Evolutionary conservation across 2,113 vertebrate genomes (phyloP).

Genomic region (Rhagologus leucostigma): DNA sequence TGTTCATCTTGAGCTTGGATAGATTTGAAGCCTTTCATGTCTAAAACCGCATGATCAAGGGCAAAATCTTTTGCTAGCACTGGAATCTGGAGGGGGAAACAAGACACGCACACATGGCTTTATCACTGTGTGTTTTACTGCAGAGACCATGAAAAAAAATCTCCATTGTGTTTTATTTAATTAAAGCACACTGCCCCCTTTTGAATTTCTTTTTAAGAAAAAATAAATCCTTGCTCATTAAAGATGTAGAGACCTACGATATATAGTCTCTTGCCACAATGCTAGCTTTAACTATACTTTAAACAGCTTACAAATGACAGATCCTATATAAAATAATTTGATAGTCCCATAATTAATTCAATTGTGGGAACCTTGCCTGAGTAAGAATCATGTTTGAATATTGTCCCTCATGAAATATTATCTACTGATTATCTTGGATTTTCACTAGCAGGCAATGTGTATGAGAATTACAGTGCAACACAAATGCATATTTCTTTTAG

Average conservation of each 20-base stretch:
- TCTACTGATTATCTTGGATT: neutral
- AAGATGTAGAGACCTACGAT: neutral
- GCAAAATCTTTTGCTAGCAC: slow-evolving; percentile 48
- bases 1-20: slow-evolving; percentile 34
- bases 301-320: slow-evolving; percentile 14
- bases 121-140: slow-evolving; percentile 23
- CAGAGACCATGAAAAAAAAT: neutral
- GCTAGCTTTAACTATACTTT: neutral
- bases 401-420: neutral
- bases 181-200: slow-evolving; percentile 35
- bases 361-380: neutral
- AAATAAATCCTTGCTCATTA: slow-evolving; percentile 33
- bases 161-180: slow-evolving; percentile 33
- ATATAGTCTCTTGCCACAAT: neutral
- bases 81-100: slow-evolving; percentile 23
- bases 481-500: neutral
- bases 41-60: slow-evolving; percentile 59
- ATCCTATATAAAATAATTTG: neutral
- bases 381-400: neutral
- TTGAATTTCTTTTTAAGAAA: slow-evolving; percentile 39
- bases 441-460: neutral
- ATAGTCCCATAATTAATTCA: neutral
- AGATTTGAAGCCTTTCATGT: slow-evolving; percentile 63
- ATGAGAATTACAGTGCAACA: neutral
- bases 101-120: neutral